Evolutionary conservation across 2,888 invertebrate species (phyloP).

Genomic region (Anagyrus pseudococci): DNA sequence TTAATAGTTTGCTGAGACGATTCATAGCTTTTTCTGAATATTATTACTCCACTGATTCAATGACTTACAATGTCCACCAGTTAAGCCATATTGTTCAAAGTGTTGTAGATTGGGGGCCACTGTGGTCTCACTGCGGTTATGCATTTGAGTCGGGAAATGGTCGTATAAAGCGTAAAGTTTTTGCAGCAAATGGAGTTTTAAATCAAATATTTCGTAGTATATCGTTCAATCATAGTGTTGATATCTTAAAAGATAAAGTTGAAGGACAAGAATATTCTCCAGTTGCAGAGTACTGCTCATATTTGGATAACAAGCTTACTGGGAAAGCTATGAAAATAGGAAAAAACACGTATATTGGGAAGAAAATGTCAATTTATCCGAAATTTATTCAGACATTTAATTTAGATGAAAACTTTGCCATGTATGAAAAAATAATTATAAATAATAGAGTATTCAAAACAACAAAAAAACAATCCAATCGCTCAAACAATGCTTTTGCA

Average conservation of each 20-base stretch:
- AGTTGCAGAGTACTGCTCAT: not conserved
- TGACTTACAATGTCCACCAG: conserved; percentile 1
- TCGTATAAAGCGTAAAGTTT: not conserved
- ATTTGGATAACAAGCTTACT: not conserved
- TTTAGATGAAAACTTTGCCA: too few relatives aligned
- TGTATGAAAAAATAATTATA: not conserved
- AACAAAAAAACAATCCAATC: not conserved
- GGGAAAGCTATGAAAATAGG: not conserved
- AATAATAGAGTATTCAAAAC: not conserved
- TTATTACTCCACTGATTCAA: not conserved
- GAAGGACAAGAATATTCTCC: not conserved
- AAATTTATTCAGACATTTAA: not conserved
- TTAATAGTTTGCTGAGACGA: not conserved
- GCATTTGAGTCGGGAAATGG: not conserved
- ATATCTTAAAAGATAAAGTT: not conserved
- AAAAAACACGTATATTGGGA: not conserved
- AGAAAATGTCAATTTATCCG: not conserved
- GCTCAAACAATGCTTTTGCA: not conserved
- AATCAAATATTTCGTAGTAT: not conserved
- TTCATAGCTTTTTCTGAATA: not conserved
- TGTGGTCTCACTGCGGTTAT: not conserved
- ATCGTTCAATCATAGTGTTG: not conserved
- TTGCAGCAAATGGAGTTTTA: not conserved
- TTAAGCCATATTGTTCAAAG: not conserved
- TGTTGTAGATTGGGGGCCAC: conserved; percentile 4